Evolutionary conservation across 1,140 invertebrate genomes (phyloP), one percentile per base, ranked within the genome.

Genomic region (Diplogasteroides magnus): DNA sequence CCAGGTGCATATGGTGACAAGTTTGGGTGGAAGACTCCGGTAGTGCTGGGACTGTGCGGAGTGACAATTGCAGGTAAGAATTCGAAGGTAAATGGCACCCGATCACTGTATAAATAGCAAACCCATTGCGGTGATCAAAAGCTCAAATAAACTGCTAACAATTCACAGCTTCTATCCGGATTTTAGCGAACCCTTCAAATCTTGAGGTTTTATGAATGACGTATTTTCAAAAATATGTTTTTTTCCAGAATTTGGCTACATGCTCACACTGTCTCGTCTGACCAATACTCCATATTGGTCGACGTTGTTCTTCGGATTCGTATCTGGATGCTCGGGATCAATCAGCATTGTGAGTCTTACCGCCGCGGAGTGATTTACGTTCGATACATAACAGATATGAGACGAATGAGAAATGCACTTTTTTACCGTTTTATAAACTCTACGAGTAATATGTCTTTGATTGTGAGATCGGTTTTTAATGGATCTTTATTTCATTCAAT

Each of bases 1-100:
- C 48, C 27, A 65, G 64, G 75, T 1, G 71, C 75, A 1, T 77
- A 74, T 29, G 75, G 75, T 0, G 75, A 77, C 65, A 77, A 74
- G 25, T 77, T 74, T 32, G 75, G 73, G 0, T 64, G 75, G 0
- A 74, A 77, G 56, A 65, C 74, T 1, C 73, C 69, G 48, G 77
- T 77, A 62, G 31, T 77, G 28, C 58, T 77, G 1, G 75, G 75
- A 1, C 69, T 77, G 26, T 31, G n/a, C 25, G 75, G 75, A 26
- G 63, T 77, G 19, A 71, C 75, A 0, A 31, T 77, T 13, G 75
- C 37, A 6, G 37, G 37, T 48, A 19, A 48, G 37, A 48, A 11
- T 48, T n/a, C n/a, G n/a, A n/a, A n/a, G n/a, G n/a, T n/a, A n/a
- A n/a, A n/a, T n/a, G n/a, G n/a, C n/a, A n/a, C n/a, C n/a, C n/a